These are phyloP conservation scores for Okamejei kenojei DNA, from an alignment of 2,797 vertebrate species.

Conservation along the genomic window DNA sequence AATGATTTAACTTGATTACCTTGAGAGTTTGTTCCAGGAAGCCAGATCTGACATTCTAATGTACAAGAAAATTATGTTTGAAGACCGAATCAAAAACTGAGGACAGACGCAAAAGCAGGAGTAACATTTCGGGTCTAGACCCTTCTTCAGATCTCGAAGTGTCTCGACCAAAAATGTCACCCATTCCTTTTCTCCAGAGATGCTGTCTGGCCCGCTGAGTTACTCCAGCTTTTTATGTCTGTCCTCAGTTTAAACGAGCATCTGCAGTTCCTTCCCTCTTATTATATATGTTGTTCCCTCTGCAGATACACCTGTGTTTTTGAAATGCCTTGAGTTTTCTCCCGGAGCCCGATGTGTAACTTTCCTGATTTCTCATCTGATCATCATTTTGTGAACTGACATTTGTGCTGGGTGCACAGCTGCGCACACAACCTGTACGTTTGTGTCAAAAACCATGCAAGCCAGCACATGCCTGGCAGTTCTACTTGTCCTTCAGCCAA, in stretches of 20 bases:
- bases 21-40: no score
- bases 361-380: background rate
- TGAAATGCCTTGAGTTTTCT: slow-evolving; percentile 11
- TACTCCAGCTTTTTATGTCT: no score
- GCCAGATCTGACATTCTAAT: background rate
- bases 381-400: background rate
- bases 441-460: background rate
- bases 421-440: background rate
- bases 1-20: background rate
- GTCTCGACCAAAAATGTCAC: no score
- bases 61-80: background rate
- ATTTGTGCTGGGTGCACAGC: background rate
- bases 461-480: background rate
- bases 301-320: background rate
- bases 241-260: no score
- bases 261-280: no score
- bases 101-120: no score
- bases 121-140: no score
- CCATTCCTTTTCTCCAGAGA: no score
- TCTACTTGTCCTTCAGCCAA: background rate
- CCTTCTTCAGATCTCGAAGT: no score
- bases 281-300: no score
- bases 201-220: no score
- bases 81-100: no score
- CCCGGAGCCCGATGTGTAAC: background rate